These are phyloP conservation scores for Pyrochroa serraticornis DNA, from an alignment of 2,888 invertebrate genomes.

Conservation along the genomic window DNA sequence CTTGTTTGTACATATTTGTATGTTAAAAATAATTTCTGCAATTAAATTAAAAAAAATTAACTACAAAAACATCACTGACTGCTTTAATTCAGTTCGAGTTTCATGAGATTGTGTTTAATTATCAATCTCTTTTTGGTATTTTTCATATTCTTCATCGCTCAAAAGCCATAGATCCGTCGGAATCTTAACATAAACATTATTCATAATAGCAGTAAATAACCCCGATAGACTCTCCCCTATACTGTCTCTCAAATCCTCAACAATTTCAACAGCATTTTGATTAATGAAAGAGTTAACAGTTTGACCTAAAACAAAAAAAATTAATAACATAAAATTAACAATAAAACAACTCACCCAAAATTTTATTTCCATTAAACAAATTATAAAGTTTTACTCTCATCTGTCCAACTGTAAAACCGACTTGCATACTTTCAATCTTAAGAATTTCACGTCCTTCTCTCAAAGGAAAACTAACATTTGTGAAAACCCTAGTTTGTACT, in stretches of 20 bases:
- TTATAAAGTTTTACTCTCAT: slow-evolving; percentile 64
- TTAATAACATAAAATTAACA: not conserved
- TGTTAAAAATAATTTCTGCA: not conserved
- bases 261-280: slow-evolving; percentile 65
- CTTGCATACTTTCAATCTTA: slow-evolving; percentile 63
- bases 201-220: slow-evolving; percentile 64
- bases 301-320: slow-evolving; percentile 55
- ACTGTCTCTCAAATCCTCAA: slow-evolving; percentile 63
- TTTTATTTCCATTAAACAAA: slow-evolving; percentile 68
- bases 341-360: slow-evolving; percentile 57
- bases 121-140: slow-evolving; percentile 30
- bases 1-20: not conserved
- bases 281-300: slow-evolving; percentile 66
- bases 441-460: slow-evolving; percentile 56
- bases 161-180: slow-evolving; percentile 64
- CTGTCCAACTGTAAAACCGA: slow-evolving; percentile 61
- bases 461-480: slow-evolving; percentile 59
- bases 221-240: slow-evolving; percentile 62
- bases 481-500: slow-evolving; percentile 62
- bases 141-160: slow-evolving; percentile 37
- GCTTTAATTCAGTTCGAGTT: not conserved
- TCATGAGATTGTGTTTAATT: not conserved
- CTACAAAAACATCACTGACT: slow-evolving; percentile 1
- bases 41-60: slow-evolving; percentile 2
- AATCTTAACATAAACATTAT: slow-evolving; percentile 64